Percentiles rank a stretch among this genome's conserved stretches.
These are phyloP conservation scores for Cydia fagiglandana DNA, from an alignment of 1,140 invertebrate genomes.

Conservation along the genomic window DNA sequence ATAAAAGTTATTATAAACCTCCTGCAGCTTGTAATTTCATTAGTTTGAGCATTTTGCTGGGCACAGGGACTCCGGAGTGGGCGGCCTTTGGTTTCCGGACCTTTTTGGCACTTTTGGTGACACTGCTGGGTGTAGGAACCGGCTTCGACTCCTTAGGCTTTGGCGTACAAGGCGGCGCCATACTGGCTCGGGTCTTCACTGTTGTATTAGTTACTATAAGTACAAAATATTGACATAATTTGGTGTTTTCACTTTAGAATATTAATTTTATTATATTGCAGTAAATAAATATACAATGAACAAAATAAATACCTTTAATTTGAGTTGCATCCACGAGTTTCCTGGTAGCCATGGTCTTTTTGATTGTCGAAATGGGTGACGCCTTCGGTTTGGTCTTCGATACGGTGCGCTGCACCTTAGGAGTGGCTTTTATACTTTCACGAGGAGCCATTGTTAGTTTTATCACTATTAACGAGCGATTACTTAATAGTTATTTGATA, in stretches of 20 bases:
- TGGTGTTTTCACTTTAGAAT: background rate
- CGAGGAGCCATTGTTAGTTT: conserved; percentile 55
- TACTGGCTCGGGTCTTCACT: conserved; percentile 45
- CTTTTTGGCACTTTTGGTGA: conserved; percentile 62
- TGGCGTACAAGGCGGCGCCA: conserved; percentile 52
- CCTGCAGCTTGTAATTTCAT: conserved; percentile 50
- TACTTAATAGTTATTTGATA: conserved; percentile 13
- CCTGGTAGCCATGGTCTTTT: conserved; percentile 47
- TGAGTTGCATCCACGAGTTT: conserved; percentile 48
- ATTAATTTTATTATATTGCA: no score
- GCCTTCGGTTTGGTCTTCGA: conserved; percentile 36
- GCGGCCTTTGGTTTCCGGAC: conserved; percentile 59
- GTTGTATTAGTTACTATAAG: conserved; percentile 51
- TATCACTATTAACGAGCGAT: background rate
- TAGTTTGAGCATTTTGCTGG: conserved; percentile 68
- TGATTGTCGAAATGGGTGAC: conserved; percentile 45
- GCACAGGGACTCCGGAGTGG: conserved; percentile 69
- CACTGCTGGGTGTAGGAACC: conserved; percentile 46
- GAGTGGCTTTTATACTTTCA: conserved; percentile 52
- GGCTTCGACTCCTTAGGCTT: conserved; percentile 59
- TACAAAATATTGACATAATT: background rate
- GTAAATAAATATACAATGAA: background rate
- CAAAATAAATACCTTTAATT: conserved; percentile 47
- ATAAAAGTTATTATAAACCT: conserved; percentile 33
- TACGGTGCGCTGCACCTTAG: conserved; percentile 49